A percentile compares a stretch with the other conserved stretches of the same genome.
These are phyloP conservation scores for Dolichopus griseipennis DNA, from an alignment of 2,888 invertebrate genomes.

Conservation along the genomic window DNA sequence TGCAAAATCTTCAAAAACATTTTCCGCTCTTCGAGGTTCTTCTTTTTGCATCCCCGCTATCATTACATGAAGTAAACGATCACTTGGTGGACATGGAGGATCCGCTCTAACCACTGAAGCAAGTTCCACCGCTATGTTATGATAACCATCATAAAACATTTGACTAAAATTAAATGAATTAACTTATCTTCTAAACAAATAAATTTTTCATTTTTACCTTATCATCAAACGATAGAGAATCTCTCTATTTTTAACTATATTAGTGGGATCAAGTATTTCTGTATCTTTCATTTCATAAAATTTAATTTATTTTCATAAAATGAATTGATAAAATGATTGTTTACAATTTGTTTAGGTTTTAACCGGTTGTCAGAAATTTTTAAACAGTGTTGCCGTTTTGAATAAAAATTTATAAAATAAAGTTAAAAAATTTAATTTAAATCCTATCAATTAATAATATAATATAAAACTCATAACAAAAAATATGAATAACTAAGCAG, in stretches of 20 bases:
- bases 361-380: not conserved
- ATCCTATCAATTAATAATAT: too few species aligned
- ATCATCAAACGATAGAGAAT: slow-evolving; percentile 84
- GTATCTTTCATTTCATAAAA: slow-evolving; percentile 35
- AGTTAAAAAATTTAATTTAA: too few species aligned
- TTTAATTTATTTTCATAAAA: not conserved
- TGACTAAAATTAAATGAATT: slow-evolving; percentile 58
- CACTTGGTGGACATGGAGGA: slow-evolving; percentile 92
- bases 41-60: slow-evolving; percentile 77
- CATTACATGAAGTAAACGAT: slow-evolving; percentile 78
- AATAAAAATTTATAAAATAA: not conserved
- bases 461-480: too few species aligned
- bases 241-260: slow-evolving; percentile 81
- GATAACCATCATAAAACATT: slow-evolving; percentile 94
- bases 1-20: slow-evolving; percentile 39
- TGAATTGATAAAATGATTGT: too few species aligned
- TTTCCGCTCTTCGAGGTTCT: slow-evolving; percentile 53
- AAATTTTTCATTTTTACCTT: slow-evolving; percentile 52
- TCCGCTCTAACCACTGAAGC: slow-evolving; percentile 80
- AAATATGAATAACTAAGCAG: too few species aligned
- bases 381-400: not conserved
- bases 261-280: slow-evolving; percentile 54
- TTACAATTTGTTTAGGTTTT: not conserved
- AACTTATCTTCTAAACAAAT: not conserved
- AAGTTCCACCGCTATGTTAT: slow-evolving; percentile 79